These are phyloP conservation scores for Malacoraja senta DNA, from an alignment of 2,797 vertebrate species.

Conservation along the genomic window DNA sequence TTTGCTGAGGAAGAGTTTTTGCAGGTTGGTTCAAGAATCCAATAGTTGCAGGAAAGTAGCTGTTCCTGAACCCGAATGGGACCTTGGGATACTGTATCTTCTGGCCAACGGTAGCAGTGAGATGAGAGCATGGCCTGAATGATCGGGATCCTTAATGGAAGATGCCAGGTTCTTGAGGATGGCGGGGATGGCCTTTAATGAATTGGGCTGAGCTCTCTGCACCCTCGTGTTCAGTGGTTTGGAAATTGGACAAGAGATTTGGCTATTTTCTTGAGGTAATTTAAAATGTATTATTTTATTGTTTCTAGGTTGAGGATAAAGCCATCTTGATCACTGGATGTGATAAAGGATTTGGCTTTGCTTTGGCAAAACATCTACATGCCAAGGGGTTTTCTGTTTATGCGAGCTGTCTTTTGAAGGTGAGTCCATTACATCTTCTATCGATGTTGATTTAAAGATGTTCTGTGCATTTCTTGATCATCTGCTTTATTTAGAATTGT, in stretches of 20 bases:
- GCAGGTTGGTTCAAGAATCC: no score
- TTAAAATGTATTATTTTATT: slow-evolving; percentile 19
- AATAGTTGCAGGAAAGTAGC: no score
- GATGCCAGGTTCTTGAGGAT: no score
- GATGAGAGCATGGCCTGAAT: no score
- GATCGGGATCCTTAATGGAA: no score
- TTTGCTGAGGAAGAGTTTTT: no score
- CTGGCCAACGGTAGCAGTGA: no score
- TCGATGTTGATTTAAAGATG: background rate
- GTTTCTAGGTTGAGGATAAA: slow-evolving; percentile 64
- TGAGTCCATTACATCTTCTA: slow-evolving; percentile 46
- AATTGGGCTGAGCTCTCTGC: no score
- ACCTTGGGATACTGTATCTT: no score
- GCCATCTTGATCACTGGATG: slow-evolving; percentile 75
- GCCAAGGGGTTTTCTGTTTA: slow-evolving; percentile 72
- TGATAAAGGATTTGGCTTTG: slow-evolving; percentile 74
- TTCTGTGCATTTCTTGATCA: background rate
- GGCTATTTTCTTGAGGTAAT: background rate
- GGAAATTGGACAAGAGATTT: background rate
- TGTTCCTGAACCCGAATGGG: no score
- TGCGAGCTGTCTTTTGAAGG: slow-evolving; percentile 73
- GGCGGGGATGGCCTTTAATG: no score
- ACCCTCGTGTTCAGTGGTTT: no score
- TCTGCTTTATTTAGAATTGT: background rate
- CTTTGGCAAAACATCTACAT: slow-evolving; percentile 69